phyloP scores from a whole-genome alignment of 2,113 vertebrate species.

The Saccopteryx bilineata region DNA sequence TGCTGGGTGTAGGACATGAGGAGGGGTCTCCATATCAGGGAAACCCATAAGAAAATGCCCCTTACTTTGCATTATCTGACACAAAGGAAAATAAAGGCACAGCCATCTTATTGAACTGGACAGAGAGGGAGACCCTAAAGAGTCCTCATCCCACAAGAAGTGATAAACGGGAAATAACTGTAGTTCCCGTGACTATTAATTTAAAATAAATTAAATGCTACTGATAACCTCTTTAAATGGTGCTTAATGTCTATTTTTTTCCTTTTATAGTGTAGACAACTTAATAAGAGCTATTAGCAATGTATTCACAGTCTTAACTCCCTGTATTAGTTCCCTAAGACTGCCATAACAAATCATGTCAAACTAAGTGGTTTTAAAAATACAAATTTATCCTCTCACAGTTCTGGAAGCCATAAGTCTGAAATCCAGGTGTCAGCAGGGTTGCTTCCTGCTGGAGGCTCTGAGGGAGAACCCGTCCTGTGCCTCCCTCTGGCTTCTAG shows the following conservation, averaged over 20 bases:
- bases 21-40: background rate
- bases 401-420: background rate
- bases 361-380: background rate
- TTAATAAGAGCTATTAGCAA: background rate
- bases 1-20: fast-evolving
- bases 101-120: background rate
- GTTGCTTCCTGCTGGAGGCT: background rate
- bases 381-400: background rate
- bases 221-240: background rate
- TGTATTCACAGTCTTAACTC: background rate
- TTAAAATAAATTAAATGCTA: background rate
- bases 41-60: background rate
- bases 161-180: background rate
- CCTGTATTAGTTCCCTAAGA: background rate
- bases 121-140: background rate
- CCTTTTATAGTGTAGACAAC: background rate
- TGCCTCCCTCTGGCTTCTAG: background rate
- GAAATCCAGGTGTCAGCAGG: background rate
- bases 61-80: background rate
- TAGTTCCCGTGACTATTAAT: background rate
- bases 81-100: background rate
- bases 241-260: background rate
- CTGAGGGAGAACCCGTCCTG: background rate
- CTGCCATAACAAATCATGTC: background rate
- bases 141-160: background rate